Percentiles rank a stretch among this genome's conserved stretches.
Evolutionary conservation across 2,797 vertebrate species (phyloP).

Genomic region (Hydrolagus colliei): DNA sequence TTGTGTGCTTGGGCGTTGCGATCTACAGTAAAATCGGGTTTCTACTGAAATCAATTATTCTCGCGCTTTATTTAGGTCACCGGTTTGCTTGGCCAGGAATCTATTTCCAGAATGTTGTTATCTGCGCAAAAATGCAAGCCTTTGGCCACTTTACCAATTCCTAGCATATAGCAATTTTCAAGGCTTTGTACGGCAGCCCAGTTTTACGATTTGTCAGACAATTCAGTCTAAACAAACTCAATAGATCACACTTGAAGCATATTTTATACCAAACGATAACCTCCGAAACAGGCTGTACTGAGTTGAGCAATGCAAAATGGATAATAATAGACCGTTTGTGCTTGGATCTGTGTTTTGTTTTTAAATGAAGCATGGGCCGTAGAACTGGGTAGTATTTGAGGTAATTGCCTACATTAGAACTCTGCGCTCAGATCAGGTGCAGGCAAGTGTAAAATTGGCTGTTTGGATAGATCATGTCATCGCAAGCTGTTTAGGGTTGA

Average conservation of each 20-base stretch:
- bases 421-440: neutral
- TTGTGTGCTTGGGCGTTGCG: too few relatives aligned
- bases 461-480: too few relatives aligned
- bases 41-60: neutral
- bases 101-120: neutral
- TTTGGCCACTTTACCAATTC: neutral
- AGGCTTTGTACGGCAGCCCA: neutral
- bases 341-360: neutral
- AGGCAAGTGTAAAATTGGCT: too few relatives aligned
- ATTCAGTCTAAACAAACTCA: neutral
- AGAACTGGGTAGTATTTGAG: neutral
- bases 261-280: too few relatives aligned
- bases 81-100: neutral
- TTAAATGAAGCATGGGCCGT: neutral
- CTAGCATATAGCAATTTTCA: neutral
- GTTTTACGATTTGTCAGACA: neutral
- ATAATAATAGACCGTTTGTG: neutral
- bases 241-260: neutral
- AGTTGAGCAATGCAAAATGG: neutral
- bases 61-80: neutral
- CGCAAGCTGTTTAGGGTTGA: too few relatives aligned
- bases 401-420: neutral
- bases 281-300: neutral
- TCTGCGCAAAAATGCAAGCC: neutral
- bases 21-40: too few relatives aligned